Evolutionary conservation across 2,888 invertebrate species (phyloP), one percentile per base, ranked within the genome.

Genomic region (Micropterix aruncella): DNA sequence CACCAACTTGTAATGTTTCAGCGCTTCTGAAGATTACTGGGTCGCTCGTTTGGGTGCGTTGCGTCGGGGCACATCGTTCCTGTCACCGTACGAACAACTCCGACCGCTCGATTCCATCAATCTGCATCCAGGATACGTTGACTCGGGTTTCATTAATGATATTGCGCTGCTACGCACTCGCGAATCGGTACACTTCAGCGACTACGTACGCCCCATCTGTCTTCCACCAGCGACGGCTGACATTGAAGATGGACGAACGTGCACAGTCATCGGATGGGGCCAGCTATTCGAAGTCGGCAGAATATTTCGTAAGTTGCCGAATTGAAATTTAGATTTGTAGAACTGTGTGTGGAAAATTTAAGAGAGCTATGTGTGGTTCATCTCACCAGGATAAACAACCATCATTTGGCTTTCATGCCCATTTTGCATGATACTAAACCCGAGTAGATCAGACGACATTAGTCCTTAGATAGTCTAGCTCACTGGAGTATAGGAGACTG

Each of bases 251-350:
- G 82, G 82, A 0, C 70, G 75, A 1, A 71, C 77, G 51, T 87
- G 87, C 59, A 85, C 85, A 0, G 83, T 86, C 15, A 77, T 86
- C 12, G 86, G 87, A 3, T 86, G 86, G 86, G 87, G 87, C 18
- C 85, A 86, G 57, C 69, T 85, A 1, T 83, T 80, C 54, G 86
- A 87, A 63, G 79, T 82, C 47, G 84, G 84, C 44, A 68, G 83
- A 47, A 80, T 85, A 45, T 86, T 86, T 59, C 87, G 86, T 87
- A 66, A 81, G 84, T 60, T 44, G 3, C 14, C n/a, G n/a, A n/a
- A n/a, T n/a, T n/a, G n/a, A n/a, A n/a, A n/a, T n/a, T n/a, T n/a
- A n/a, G n/a, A n/a, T n/a, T n/a, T n/a, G n/a, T n/a, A n/a, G n/a
- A n/a, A n/a, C n/a, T n/a, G n/a, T n/a, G n/a, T n/a, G n/a, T n/a